These are phyloP conservation scores for Trachelus tabidus DNA, from an alignment of 2,888 invertebrate species.

Conservation along the genomic window DNA sequence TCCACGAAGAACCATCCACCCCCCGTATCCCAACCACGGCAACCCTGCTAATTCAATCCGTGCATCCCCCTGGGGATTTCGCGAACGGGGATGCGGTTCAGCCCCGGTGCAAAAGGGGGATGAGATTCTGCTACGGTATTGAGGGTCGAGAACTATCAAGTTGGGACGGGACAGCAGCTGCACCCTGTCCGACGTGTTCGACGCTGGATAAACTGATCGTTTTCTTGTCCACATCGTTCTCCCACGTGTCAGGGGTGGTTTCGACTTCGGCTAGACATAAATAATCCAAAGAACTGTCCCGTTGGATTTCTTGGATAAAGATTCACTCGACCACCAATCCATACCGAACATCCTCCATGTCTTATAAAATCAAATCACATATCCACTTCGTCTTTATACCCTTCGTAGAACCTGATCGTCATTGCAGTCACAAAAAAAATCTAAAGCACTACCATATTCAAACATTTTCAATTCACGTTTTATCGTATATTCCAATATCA, in stretches of 20 bases:
- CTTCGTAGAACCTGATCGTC: too few relatives aligned
- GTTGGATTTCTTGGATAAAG: too few relatives aligned
- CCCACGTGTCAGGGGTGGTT: not conserved
- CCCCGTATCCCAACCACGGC: not conserved
- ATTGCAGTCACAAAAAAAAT: too few relatives aligned
- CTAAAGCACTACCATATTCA: too few relatives aligned
- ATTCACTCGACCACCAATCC: too few relatives aligned
- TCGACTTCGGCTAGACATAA: not conserved
- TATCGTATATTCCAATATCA: too few relatives aligned
- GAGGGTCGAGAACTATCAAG: not conserved
- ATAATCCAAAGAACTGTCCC: too few relatives aligned
- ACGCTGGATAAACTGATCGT: constrained; percentile 3
- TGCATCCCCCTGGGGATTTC: constrained; percentile 17
- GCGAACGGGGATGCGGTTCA: not conserved
- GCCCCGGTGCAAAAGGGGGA: not conserved
- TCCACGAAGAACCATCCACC: constrained; percentile 6
- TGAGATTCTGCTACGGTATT: not conserved
- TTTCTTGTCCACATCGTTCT: not conserved
- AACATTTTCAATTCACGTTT: too few relatives aligned
- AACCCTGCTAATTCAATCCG: constrained; percentile 25
- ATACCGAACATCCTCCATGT: too few relatives aligned
- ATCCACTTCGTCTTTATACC: too few relatives aligned
- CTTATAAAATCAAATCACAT: too few relatives aligned
- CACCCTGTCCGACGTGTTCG: constrained; percentile 3
- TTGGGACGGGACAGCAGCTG: not conserved